Base-by-base conservation (phyloP, 1,140 invertebrate species). In the Metopolophium dirhodum region DNA sequence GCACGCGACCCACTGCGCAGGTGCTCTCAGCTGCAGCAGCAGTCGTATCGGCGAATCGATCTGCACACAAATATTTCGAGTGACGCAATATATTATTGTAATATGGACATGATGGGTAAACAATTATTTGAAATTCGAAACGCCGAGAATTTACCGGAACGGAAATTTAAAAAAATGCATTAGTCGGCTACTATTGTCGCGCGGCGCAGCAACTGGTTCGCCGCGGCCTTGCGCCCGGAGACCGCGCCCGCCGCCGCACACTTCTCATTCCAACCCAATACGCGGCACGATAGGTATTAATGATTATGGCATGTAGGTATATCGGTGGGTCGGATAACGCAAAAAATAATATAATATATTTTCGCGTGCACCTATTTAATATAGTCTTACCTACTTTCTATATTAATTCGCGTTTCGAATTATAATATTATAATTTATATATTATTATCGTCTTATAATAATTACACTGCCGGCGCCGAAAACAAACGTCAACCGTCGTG, bases 251-350 rank as follows among this genome's bases (percentile, higher is more conserved):
- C 51, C 30, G 30, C 51, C 45, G 30, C 45, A 35, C 90, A 82
- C 90, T 91, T 82, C 18, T 8, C 61, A 7, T 82, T 91, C 90
- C 90, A 82, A 91, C 90, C 57, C 41, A 41, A 68, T 23, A n/a
- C 41, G 4, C 54, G 7, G 6, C 37, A 41, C 30, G 20, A 51
- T 20, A 35, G 11, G 30, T 8, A 89, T 11, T 35, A 6, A 37
- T 7, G n/a, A 37, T 45, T 26, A 85, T 85, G 45, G 30, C 30
- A 20, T 23, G 77, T 83, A 37, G 37, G 37, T 37, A 86, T 47
- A 86, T 47, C 45, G 26, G 26, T n/a, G 30, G 45, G 45, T 87
- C 18, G 85, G 30, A 87, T 47, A n/a, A 49, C 30, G 85, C 85
- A 30, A 87, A 30, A 47, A 47, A 49, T 30, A 83, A 85, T 85